Conservation (phyloP, 2,888 invertebrate species). For the Pardosa pseudoannulata region DNA sequence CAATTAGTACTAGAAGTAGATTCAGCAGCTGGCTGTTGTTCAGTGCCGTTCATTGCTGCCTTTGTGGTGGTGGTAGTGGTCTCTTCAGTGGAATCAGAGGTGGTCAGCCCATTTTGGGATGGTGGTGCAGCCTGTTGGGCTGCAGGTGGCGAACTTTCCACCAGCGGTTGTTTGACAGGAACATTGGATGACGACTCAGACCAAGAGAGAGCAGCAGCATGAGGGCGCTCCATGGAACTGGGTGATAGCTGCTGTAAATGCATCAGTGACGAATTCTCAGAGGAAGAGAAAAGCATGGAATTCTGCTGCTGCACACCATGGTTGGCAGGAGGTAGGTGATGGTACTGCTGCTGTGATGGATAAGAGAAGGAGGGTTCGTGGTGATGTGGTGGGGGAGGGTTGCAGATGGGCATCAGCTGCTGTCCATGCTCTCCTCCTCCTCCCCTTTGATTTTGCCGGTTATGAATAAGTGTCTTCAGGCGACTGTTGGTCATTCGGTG, state of each 20-base stretch:
- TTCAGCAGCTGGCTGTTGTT: slow-evolving; percentile 20
- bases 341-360: no score
- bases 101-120: slow-evolving; percentile 53
- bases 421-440: slow-evolving; percentile 70
- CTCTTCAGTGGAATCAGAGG: slow-evolving; percentile 1
- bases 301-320: slow-evolving; percentile 49
- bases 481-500: slow-evolving; percentile 74
- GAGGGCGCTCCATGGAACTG: slow-evolving; percentile 43
- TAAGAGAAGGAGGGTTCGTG: slow-evolving; percentile 45
- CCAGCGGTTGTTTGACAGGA: slow-evolving; percentile 25
- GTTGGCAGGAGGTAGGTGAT: slow-evolving; percentile 63
- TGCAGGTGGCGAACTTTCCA: background rate
- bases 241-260: slow-evolving; percentile 67
- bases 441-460: slow-evolving; percentile 74
- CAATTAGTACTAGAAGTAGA: slow-evolving; percentile 51
- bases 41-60: slow-evolving; percentile 30
- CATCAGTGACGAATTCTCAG: slow-evolving; percentile 48
- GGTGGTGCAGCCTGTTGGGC: slow-evolving; percentile 42
- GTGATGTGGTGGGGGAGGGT: no score
- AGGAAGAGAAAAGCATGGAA: slow-evolving; percentile 25
- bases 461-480: slow-evolving; percentile 74
- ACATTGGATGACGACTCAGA: slow-evolving; percentile 25
- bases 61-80: slow-evolving; percentile 16
- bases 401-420: slow-evolving; percentile 61
- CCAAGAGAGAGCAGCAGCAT: slow-evolving; percentile 32